Conservation (phyloP, 2,888 invertebrate genomes). For the Oscheius myriophilus region DNA sequence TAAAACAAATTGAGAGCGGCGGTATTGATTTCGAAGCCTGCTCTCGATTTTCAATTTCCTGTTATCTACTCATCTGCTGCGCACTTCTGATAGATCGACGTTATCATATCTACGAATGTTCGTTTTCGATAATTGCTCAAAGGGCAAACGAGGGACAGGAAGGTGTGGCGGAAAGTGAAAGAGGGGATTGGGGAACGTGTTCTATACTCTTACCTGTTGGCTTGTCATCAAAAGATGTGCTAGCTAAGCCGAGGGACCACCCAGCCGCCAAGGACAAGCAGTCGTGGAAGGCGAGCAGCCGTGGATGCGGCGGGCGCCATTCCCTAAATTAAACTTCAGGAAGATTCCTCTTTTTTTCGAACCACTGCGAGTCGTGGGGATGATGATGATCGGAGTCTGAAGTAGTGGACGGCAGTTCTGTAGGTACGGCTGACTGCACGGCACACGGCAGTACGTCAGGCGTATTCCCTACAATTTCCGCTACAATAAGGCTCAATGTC, state of each 20-base stretch:
- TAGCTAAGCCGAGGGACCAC: constrained; percentile 62
- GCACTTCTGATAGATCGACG: no score
- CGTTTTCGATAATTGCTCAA: no score
- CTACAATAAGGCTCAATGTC: no score
- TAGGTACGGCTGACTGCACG: constrained; percentile 31
- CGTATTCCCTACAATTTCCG: constrained; percentile 34
- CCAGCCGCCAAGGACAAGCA: constrained; percentile 66
- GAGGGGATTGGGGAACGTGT: constrained; percentile 6
- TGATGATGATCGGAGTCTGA: constrained; percentile 49
- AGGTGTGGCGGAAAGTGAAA: background rate
- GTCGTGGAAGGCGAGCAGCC: constrained; percentile 67
- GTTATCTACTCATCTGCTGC: no score
- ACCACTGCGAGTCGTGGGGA: constrained; percentile 4
- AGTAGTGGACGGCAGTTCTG: constrained; percentile 50
- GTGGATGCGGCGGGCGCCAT: constrained; percentile 68
- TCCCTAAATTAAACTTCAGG: constrained; percentile 45
- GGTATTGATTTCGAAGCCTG: no score
- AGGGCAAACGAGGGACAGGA: no score
- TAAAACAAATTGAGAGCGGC: background rate
- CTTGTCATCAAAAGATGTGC: constrained; percentile 48
- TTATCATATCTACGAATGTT: no score
- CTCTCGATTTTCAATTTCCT: no score
- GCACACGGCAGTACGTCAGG: constrained; percentile 45
- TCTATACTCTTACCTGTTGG: constrained; percentile 45
- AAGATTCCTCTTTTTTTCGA: background rate